Conservation (phyloP, 2,797 vertebrate genomes). For the Siniperca undulata region DNA sequence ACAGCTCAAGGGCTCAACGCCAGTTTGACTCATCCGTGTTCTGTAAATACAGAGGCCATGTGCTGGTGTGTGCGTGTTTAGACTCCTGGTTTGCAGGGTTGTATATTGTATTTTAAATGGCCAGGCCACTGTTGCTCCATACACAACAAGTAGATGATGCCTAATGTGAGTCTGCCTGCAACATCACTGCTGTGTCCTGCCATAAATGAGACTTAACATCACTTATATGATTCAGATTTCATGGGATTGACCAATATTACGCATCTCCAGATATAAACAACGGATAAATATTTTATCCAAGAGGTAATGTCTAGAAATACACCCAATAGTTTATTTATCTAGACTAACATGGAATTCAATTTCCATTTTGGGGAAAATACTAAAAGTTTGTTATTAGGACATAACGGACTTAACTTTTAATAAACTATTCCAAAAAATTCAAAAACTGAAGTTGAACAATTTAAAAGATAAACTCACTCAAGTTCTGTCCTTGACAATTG, state of each 20-base stretch:
- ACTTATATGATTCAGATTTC: not conserved
- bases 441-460: not conserved
- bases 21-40: conserved; percentile 74
- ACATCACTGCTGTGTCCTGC: conserved; percentile 7
- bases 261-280: conserved; percentile 19
- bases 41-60: conserved; percentile 79
- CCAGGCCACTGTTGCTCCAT: conserved; percentile 32
- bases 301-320: conserved; percentile 28
- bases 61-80: conserved; percentile 51
- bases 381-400: not conserved
- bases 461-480: not conserved
- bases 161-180: conserved; percentile 15
- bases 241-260: not conserved
- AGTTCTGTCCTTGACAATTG: not conserved
- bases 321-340: not conserved
- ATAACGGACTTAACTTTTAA: not conserved
- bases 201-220: not conserved
- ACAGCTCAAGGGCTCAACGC: conserved; percentile 69
- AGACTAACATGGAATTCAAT: not conserved
- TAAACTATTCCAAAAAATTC: not conserved
- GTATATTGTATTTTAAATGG: conserved; percentile 52
- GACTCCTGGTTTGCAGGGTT: conserved; percentile 28
- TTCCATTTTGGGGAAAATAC: conserved; percentile 5
- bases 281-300: conserved; percentile 10
- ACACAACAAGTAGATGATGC: conserved; percentile 41